Evolutionary conservation across 1,140 invertebrate genomes (phyloP), one percentile per base, ranked within the genome.

Genomic region (Camponotus vicinus): DNA sequence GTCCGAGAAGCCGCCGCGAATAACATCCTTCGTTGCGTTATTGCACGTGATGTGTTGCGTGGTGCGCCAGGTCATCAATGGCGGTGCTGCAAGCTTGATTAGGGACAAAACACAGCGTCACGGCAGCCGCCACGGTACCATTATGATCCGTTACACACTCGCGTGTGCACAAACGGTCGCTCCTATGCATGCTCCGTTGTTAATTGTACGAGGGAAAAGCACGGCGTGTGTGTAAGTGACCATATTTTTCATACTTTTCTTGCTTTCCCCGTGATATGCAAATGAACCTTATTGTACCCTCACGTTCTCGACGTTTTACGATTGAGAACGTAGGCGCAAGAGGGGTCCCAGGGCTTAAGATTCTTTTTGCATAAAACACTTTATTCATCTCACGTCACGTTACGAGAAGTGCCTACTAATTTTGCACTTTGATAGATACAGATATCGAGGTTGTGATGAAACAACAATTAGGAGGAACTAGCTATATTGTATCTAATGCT

Each of bases 71-170:
- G 79, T 83, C 79, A 83, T 83, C 79, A 75, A 55, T 66, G 45
- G 71, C 61, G 82, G 5, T 42, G 7, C 49, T 78, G 82, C 82
- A 85, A 67, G 73, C 82, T 85, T 57, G 82, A 85, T 85, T 85
- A 85, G 45, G 61, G 73, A 76, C 59, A 85, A 85, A 85, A 85
- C 73, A 57, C 49, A 57, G 32, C 69, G 79, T 83, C 79, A 75
- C 79, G 79, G 79, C 79, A 75, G 55, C 69, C 18, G 27, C 79
- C 79, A 61, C 67, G 78, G 67, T 40, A 59, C 55, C 71, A 73
- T 83, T 83, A 63, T 57, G 69, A 83, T 75, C 69, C 79, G 79
- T 83, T 83, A 83, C 69, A 82, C 67, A 75, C 69, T 83, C 79
- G 79, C 69, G 79, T 83, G 79, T 83, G n/a, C 55, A 83, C 32